Evolutionary conservation across 1,140 invertebrate species (phyloP).

Genomic region (Anadara kagoshimensis): DNA sequence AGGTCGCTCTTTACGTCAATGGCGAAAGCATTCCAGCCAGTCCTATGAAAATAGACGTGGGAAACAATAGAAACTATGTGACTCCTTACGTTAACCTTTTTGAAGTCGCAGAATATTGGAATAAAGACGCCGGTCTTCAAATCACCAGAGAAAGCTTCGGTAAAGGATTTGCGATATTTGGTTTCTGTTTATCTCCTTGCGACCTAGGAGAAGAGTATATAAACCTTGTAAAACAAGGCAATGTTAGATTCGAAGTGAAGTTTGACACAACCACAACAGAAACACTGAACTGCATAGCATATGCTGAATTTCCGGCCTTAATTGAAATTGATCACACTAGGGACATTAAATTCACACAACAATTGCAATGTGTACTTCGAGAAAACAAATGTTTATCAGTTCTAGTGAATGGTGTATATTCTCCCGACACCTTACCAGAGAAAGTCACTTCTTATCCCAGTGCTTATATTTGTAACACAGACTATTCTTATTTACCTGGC

Average conservation of each 20-base stretch:
- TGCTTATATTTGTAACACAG: slow-evolving; percentile 16
- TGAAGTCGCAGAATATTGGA: slow-evolving; percentile 30
- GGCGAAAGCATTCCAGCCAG: too few species aligned
- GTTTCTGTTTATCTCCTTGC: slow-evolving; percentile 27
- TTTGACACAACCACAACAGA: slow-evolving; percentile 19
- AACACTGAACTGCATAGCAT: slow-evolving; percentile 17
- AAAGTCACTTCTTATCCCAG: background rate
- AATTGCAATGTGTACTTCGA: background rate
- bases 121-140: slow-evolving; percentile 17
- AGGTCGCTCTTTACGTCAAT: too few species aligned
- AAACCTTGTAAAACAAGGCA: slow-evolving; percentile 25
- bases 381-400: background rate
- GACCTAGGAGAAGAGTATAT: slow-evolving; percentile 27
- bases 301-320: slow-evolving; percentile 19
- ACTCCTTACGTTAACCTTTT: slow-evolving; percentile 23
- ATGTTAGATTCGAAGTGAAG: slow-evolving; percentile 30
- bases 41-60: too few species aligned
- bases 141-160: slow-evolving; percentile 21
- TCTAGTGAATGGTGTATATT: background rate
- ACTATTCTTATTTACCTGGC: background rate
- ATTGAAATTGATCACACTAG: slow-evolving; percentile 13
- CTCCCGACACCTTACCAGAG: background rate
- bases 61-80: slow-evolving; percentile 14
- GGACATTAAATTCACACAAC: slow-evolving; percentile 17
- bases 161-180: slow-evolving; percentile 25